These are phyloP conservation scores for Boleophthalmus pectinirostris DNA, from an alignment of 2,113 vertebrate species.

Conservation along the genomic window DNA sequence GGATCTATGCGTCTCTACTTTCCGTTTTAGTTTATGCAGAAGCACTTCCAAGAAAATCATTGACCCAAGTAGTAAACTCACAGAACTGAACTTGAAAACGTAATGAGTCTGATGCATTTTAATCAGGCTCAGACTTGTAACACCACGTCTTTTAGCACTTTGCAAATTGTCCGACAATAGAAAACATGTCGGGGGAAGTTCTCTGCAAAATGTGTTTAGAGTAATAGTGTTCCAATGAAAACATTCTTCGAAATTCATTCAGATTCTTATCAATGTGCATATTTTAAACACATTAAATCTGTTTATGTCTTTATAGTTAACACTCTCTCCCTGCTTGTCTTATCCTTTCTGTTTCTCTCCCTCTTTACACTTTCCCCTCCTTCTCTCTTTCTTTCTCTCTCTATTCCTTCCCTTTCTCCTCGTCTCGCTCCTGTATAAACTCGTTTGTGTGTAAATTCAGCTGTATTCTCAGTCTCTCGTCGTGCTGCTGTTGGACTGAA, in stretches of 20 bases:
- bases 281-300: neutral
- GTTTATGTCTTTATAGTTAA: too few species aligned
- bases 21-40: neutral
- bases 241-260: neutral
- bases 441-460: too few species aligned
- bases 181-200: neutral
- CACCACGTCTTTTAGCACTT: neutral
- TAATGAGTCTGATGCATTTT: neutral
- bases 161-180: neutral
- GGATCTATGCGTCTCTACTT: neutral
- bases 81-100: neutral
- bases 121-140: neutral
- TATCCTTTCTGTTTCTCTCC: too few species aligned
- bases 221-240: neutral
- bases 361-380: too few species aligned
- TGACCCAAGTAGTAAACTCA: neutral
- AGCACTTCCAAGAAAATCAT: neutral
- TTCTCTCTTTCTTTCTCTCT: neutral
- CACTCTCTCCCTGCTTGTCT: too few species aligned
- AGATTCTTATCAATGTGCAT: neutral
- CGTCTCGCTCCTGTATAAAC: too few species aligned
- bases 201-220: neutral
- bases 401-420: too few species aligned
- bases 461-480: too few species aligned
- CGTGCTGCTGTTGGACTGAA: too few species aligned